phyloP scores from a whole-genome alignment of 64 coral and sea anemone species.

The Trachythela sp. region DNA sequence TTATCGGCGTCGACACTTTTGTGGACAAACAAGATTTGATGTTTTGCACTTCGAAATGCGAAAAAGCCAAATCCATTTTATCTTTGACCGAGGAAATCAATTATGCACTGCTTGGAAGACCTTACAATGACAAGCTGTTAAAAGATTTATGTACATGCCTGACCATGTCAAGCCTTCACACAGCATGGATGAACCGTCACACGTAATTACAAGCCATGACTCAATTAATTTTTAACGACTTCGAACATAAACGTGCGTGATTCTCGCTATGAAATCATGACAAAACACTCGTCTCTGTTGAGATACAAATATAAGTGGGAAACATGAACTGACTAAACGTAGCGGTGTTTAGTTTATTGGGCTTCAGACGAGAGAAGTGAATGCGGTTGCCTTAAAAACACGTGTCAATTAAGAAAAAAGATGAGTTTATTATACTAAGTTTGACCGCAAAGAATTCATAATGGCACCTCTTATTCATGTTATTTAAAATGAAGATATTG shows the following conservation, averaged over 20 bases:
- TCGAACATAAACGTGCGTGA: background rate
- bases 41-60: background rate
- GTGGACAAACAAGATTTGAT: background rate
- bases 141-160: conserved; percentile 21
- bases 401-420: conserved; percentile 27
- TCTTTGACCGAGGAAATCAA: conserved; percentile 17
- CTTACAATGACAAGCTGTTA: conserved; percentile 25
- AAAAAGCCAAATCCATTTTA: background rate
- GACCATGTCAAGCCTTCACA: conserved; percentile 24
- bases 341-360: background rate
- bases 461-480: conserved; percentile 15
- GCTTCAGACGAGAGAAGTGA: background rate
- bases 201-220: conserved; percentile 22
- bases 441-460: conserved; percentile 30
- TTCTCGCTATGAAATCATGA: background rate
- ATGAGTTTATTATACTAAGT: conserved; percentile 33
- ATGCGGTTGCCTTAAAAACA: conserved; percentile 6
- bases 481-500: background rate
- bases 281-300: background rate
- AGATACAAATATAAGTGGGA: background rate
- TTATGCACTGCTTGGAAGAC: conserved; percentile 29
- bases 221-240: conserved; percentile 20
- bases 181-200: conserved; percentile 14
- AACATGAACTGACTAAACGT: background rate
- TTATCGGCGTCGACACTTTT: conserved; percentile 10